These are phyloP conservation scores for Odontothrips loti DNA, from an alignment of 2,888 invertebrate genomes.

Conservation along the genomic window DNA sequence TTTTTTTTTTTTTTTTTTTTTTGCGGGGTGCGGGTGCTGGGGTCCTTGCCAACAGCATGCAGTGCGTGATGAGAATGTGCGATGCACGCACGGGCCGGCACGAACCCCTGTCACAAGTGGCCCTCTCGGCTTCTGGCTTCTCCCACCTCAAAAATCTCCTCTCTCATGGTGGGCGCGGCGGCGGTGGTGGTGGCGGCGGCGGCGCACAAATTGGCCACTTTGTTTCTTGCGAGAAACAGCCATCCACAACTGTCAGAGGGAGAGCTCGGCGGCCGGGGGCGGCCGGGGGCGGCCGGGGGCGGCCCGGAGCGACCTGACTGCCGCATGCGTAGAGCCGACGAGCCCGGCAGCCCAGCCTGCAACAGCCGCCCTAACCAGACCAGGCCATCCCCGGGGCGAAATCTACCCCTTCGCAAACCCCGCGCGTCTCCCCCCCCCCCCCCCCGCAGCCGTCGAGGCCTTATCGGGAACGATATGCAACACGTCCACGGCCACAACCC, in stretches of 20 bases:
- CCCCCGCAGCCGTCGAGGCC: background rate
- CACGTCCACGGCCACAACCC: no score
- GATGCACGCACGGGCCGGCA: no score
- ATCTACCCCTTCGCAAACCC: background rate
- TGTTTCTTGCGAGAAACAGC: conserved; percentile 22
- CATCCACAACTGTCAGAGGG: conserved; percentile 16
- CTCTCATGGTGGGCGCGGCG: background rate
- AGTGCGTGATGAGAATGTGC: no score
- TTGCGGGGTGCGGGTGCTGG: no score
- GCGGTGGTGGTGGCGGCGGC: no score
- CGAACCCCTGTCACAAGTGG: no score
- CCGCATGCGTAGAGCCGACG: background rate
- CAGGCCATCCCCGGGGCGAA: background rate
- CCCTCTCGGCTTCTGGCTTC: background rate
- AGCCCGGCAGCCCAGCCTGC: no score
- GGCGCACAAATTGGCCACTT: conserved; percentile 21
- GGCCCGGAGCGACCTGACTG: background rate
- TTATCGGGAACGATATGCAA: background rate
- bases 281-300: background rate
- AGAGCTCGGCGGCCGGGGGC: background rate
- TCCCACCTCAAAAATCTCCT: conserved; percentile 15
- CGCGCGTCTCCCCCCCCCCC: background rate
- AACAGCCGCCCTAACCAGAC: background rate
- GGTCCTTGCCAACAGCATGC: no score
- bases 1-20: background rate